Base-by-base conservation (phyloP, 1,140 invertebrate genomes). In the Bombus consobrinus region DNA sequence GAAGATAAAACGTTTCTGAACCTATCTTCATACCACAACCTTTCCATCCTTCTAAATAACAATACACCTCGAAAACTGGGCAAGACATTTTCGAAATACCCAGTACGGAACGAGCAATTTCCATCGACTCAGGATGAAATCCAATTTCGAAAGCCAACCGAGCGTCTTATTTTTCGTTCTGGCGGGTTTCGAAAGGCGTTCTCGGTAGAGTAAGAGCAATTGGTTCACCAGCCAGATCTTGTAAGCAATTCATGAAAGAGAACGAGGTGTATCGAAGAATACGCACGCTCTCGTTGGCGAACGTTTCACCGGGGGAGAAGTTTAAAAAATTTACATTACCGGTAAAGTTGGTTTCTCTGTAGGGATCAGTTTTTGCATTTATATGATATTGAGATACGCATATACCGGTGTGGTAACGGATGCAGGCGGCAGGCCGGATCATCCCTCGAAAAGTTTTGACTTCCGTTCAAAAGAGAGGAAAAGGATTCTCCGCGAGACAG, bases 401-500 rank as follows among this genome's bases (percentile, higher is more conserved):
- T 41, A 39, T 69, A 37, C 34, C 2, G 15, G 13, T 8, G 66
- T 39, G 32, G 77, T 62, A 71, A 71, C 76, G 77, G 74, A 81
- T 72, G 64, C n/a, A 77, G 64, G 69, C 66, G 57, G 75, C 43
- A 77, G 88, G 81, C 71, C 66, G 87, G 72, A 87, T 82, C 86
- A 86, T 87, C 80, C 82, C 82, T 77, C 81, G 85, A 47, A 88
- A 90, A 90, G 87, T 90, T 85, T 90, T 75, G 88, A 90, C 88
- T 90, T 90, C 47, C 83, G 85, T 77, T 90, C 39, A 82, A 85
- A 86, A 89, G 86, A 83, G 80, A 85, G 86, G 80, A 83, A 88
- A 90, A 90, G 88, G 76, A 66, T 88, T 75, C 91, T 93, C 90
- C 85, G 83, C 85, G 91, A 93, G 91, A 90, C 89, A 89, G 92